Percentiles rank a stretch among this genome's conserved stretches.
Conservation (phyloP, 2,113 vertebrate genomes). For the Bubo bubo region DNA sequence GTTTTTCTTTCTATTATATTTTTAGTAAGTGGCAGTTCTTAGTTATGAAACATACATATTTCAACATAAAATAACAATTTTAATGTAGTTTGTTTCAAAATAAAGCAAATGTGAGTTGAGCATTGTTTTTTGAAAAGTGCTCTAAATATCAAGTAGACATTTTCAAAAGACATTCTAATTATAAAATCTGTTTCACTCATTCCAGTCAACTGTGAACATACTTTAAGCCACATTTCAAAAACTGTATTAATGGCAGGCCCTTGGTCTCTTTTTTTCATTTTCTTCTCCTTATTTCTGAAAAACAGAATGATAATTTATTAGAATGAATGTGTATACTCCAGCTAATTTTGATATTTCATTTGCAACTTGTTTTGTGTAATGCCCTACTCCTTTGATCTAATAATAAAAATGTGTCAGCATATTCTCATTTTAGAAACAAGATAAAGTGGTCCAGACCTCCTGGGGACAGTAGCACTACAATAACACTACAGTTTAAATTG, state of each 20-base stretch:
- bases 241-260: constrained; percentile 45
- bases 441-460: neutral
- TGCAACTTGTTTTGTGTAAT: constrained; percentile 51
- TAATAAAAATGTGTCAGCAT: constrained; percentile 63
- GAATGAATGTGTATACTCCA: constrained; percentile 41
- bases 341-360: constrained; percentile 65
- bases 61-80: neutral
- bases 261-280: constrained; percentile 29
- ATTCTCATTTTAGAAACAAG: constrained; percentile 50
- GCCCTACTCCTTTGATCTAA: constrained; percentile 54
- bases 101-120: neutral
- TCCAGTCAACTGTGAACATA: neutral
- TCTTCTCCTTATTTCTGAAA: constrained; percentile 57
- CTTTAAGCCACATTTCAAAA: constrained; percentile 49
- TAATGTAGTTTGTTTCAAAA: neutral
- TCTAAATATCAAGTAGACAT: neutral
- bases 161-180: constrained; percentile 26
- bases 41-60: neutral
- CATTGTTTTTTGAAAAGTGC: neutral
- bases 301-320: constrained; percentile 42
- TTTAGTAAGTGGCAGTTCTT: neutral
- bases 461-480: neutral
- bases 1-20: neutral
- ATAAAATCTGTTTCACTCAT: constrained; percentile 37
- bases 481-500: constrained; percentile 34